phyloP scores from a whole-genome alignment of 2,797 vertebrate genomes.

The Rallus crepitans region DNA sequence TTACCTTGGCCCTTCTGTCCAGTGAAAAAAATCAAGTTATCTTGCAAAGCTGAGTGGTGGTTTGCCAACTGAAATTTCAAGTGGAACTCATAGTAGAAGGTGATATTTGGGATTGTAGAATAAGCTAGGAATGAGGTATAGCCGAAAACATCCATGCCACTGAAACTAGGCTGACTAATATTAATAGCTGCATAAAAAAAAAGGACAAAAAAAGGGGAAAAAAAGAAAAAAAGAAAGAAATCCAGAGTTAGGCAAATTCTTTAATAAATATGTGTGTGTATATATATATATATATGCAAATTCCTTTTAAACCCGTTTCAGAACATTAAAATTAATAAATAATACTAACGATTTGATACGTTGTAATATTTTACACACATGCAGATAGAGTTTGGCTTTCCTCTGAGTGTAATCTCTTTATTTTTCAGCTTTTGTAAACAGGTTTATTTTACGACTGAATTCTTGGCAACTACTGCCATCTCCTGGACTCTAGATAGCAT shows the following conservation, averaged over 20 bases:
- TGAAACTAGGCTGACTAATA: constrained; percentile 86
- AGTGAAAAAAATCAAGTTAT: constrained; percentile 91
- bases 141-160: constrained; percentile 85
- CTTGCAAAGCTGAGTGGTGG: constrained; percentile 82
- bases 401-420: not conserved
- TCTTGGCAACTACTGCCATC: constrained; percentile 48
- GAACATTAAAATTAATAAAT: not conserved
- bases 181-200: constrained; percentile 80
- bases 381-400: not conserved
- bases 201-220: constrained; percentile 49
- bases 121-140: constrained; percentile 88
- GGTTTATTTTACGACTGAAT: not conserved
- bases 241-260: not conserved
- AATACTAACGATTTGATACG: not conserved
- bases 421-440: not conserved
- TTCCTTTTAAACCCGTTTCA: not conserved
- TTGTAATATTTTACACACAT: not conserved
- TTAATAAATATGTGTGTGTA: not conserved
- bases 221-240: constrained; percentile 4
- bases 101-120: constrained; percentile 80
- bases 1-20: constrained; percentile 90
- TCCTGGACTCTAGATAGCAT: constrained; percentile 13
- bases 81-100: constrained; percentile 85
- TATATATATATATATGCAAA: not conserved
- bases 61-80: constrained; percentile 87